Percentiles rank a stretch among this genome's conserved stretches.
These are phyloP conservation scores for Pandion haliaetus DNA, from an alignment of 2,113 vertebrate species.

Conservation along the genomic window DNA sequence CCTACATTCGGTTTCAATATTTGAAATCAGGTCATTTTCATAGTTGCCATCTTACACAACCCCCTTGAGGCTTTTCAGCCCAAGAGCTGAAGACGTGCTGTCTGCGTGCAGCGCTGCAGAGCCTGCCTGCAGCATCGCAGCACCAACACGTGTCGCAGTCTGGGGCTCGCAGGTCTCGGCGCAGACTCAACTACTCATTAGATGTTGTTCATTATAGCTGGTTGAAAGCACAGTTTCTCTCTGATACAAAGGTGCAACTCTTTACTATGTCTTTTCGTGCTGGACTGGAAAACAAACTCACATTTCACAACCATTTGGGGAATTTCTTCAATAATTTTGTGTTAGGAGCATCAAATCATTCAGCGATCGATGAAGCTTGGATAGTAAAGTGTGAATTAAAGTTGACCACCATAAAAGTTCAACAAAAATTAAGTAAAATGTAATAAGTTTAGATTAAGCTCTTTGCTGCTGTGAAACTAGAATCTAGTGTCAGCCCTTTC, in stretches of 20 bases:
- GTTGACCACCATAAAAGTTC: too few species aligned
- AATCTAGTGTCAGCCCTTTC: neutral
- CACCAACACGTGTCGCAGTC: rapidly evolving
- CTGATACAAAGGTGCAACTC: too few species aligned
- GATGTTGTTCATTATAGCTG: neutral
- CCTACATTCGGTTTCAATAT: too few species aligned
- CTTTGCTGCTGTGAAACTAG: neutral
- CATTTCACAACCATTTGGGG: neutral
- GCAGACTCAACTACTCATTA: neutral
- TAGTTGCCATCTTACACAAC: neutral
- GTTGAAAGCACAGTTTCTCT: neutral
- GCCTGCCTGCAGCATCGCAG: neutral
- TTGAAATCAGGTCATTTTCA: neutral
- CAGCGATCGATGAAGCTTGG: neutral
- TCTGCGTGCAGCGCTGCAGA: neutral
- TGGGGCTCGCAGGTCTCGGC: neutral
- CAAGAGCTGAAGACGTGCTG: neutral
- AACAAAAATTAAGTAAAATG: neutral
- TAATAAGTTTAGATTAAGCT: neutral
- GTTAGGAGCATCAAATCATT: neutral
- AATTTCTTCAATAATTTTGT: neutral
- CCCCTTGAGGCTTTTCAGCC: neutral
- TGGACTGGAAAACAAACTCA: neutral
- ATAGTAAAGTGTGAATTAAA: neutral
- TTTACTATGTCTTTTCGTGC: neutral